A percentile compares a stretch with the other conserved stretches of the same genome.
Evolutionary conservation across 1,140 invertebrate genomes (phyloP).

Genomic region (Drosophila sucinea): DNA sequence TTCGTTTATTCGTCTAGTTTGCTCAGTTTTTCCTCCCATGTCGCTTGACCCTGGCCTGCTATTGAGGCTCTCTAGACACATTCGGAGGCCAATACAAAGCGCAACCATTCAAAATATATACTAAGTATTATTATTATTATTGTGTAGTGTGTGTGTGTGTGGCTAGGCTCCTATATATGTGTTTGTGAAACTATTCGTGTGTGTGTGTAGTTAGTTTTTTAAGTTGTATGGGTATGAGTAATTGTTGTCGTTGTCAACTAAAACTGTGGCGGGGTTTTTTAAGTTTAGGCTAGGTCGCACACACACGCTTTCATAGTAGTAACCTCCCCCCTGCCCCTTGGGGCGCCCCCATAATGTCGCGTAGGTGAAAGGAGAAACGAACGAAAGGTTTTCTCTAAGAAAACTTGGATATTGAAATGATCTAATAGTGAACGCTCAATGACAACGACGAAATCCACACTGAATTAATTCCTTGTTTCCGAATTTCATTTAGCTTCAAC

Average conservation of each 20-base stretch:
- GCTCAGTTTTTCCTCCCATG: slow-evolving; percentile 79
- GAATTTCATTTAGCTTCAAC: slow-evolving; percentile 10
- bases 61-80: slow-evolving; percentile 81
- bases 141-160: slow-evolving; percentile 1
- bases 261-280: slow-evolving; percentile 12
- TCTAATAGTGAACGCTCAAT: slow-evolving; percentile 5
- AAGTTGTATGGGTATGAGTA: not conserved
- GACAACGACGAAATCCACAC: not conserved
- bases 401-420: slow-evolving; percentile 10
- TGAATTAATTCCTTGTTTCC: slow-evolving; percentile 12
- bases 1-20: slow-evolving; percentile 26
- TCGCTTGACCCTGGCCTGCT: slow-evolving; percentile 82
- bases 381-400: slow-evolving; percentile 5
- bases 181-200: slow-evolving; percentile 30
- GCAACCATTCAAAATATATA: slow-evolving; percentile 80
- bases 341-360: not conserved
- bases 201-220: slow-evolving; percentile 33
- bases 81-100: slow-evolving; percentile 79
- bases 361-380: not conserved
- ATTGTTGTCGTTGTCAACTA: slow-evolving; percentile 12
- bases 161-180: slow-evolving; percentile 6
- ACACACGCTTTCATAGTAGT: not conserved
- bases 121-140: slow-evolving; percentile 53
- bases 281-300: slow-evolving; percentile 6
- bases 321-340: too few relatives aligned